phyloP scores from a whole-genome alignment of 2,888 invertebrate species.

The Scelioninae gen. 1 region DNA sequence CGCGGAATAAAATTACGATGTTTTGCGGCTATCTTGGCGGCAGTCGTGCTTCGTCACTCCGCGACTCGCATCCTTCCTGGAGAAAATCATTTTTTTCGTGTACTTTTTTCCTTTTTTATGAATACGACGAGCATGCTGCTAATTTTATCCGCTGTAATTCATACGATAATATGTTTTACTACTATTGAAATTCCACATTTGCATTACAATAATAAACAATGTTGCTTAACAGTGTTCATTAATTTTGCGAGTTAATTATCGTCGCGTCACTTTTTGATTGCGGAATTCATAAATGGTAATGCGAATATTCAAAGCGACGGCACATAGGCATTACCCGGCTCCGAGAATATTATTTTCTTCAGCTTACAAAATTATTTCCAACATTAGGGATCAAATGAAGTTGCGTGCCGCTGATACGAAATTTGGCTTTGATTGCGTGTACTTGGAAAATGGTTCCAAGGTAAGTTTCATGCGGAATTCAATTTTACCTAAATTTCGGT shows the following conservation, averaged over 20 bases:
- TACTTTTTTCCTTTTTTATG: conserved; percentile 42
- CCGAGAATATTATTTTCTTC: conserved; percentile 49
- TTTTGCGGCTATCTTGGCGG: conserved; percentile 56
- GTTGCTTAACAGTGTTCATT: conserved; percentile 54
- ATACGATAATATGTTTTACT: conserved; percentile 38
- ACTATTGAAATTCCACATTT: conserved; percentile 34
- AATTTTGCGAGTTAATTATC: conserved; percentile 51
- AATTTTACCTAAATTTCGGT: conserved; percentile 57
- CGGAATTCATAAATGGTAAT: conserved; percentile 51
- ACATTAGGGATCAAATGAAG: conserved; percentile 45
- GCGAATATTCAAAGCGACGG: conserved; percentile 38
- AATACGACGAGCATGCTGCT: conserved; percentile 13
- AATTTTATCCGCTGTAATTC: conserved; percentile 49
- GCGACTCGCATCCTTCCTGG: conserved; percentile 60
- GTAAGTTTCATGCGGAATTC: conserved; percentile 42
- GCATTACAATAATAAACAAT: conserved; percentile 50
- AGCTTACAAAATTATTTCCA: conserved; percentile 59
- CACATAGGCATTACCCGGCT: conserved; percentile 17
- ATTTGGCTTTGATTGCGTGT: conserved; percentile 58
- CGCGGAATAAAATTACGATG: conserved; percentile 68
- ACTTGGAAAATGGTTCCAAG: conserved; percentile 53
- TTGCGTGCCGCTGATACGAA: conserved; percentile 59
- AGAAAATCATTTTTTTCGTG: conserved; percentile 71
- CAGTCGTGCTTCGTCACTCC: conserved; percentile 71
- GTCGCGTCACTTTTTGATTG: conserved; percentile 45